A percentile compares a stretch with the other conserved stretches of the same genome.
These are phyloP conservation scores for Corythoichthys intestinalis DNA, from an alignment of 2,113 vertebrate genomes.

Conservation along the genomic window DNA sequence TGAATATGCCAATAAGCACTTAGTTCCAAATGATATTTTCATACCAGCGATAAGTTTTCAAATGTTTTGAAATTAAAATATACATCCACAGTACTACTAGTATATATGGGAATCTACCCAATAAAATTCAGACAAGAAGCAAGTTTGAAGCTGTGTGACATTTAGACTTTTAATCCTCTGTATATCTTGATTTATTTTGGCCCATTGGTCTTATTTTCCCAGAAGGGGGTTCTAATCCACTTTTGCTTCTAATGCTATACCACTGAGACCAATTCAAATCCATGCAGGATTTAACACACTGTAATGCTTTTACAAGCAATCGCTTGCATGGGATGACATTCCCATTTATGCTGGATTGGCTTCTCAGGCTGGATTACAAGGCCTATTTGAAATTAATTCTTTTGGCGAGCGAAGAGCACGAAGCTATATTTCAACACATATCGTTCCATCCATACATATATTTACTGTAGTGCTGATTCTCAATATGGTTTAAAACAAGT, in stretches of 20 bases:
- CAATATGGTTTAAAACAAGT: background rate
- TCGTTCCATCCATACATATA: background rate
- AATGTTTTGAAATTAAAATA: background rate
- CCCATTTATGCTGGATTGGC: conserved; percentile 78
- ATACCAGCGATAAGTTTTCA: background rate
- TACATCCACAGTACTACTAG: background rate
- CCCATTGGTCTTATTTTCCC: conserved; percentile 28
- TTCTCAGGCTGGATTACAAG: conserved; percentile 74
- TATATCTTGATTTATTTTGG: background rate
- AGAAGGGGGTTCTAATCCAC: conserved; percentile 76
- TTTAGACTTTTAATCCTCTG: background rate
- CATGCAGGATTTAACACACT: conserved; percentile 74
- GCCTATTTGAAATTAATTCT: conserved; percentile 81
- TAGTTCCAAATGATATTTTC: background rate
- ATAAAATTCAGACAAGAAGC: background rate
- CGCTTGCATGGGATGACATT: conserved; percentile 70
- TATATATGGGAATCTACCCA: background rate
- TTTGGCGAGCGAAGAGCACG: conserved; percentile 39
- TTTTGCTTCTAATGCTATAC: conserved; percentile 77
- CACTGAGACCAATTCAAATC: conserved; percentile 70
- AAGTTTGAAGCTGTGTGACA: background rate
- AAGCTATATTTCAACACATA: background rate
- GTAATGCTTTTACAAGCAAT: conserved; percentile 76
- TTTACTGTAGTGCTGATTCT: background rate
- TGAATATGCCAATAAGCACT: background rate